phyloP scores from a whole-genome alignment of 2,888 invertebrate genomes.

The Neria commutata region DNA sequence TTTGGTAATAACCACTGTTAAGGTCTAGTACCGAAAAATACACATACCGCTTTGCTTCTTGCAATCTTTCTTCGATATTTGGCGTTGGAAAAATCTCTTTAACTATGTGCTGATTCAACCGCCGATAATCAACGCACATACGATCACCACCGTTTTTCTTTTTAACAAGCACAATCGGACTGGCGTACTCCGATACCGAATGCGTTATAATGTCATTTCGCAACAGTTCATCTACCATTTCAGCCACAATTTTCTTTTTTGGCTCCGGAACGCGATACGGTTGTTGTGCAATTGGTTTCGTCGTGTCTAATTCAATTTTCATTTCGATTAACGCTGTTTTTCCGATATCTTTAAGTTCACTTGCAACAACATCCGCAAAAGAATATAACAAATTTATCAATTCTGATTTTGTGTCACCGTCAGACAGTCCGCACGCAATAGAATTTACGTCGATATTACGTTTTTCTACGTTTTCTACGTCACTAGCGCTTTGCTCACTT shows the following conservation, averaged over 20 bases:
- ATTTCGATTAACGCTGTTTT: slow-evolving; percentile 20
- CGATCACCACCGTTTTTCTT: slow-evolving; percentile 26
- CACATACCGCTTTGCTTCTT: background rate
- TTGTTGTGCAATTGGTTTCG: slow-evolving; percentile 12
- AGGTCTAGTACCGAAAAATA: background rate
- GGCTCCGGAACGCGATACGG: slow-evolving; percentile 26
- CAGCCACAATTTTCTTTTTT: slow-evolving; percentile 15
- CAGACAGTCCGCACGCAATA: slow-evolving; percentile 1
- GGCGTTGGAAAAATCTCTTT: slow-evolving; percentile 28
- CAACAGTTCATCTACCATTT: slow-evolving; percentile 24
- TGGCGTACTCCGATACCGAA: slow-evolving; percentile 26
- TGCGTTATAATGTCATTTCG: slow-evolving; percentile 24
- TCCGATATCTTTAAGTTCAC: slow-evolving; percentile 16
- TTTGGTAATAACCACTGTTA: slow-evolving; percentile 5
- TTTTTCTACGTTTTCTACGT: too few relatives aligned
- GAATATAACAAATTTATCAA: slow-evolving; percentile 11
- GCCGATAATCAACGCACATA: slow-evolving; percentile 21
- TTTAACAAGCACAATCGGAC: slow-evolving; percentile 29
- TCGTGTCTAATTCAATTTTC: slow-evolving; percentile 19
- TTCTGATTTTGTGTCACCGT: background rate
- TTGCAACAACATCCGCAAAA: slow-evolving; percentile 15
- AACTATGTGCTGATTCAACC: slow-evolving; percentile 19
- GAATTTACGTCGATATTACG: slow-evolving; percentile 1
- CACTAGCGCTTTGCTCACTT: too few relatives aligned
- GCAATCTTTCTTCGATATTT: slow-evolving; percentile 19